These are phyloP conservation scores for Galemys pyrenaicus DNA, from an alignment of 2,113 vertebrate species.

Conservation along the genomic window DNA sequence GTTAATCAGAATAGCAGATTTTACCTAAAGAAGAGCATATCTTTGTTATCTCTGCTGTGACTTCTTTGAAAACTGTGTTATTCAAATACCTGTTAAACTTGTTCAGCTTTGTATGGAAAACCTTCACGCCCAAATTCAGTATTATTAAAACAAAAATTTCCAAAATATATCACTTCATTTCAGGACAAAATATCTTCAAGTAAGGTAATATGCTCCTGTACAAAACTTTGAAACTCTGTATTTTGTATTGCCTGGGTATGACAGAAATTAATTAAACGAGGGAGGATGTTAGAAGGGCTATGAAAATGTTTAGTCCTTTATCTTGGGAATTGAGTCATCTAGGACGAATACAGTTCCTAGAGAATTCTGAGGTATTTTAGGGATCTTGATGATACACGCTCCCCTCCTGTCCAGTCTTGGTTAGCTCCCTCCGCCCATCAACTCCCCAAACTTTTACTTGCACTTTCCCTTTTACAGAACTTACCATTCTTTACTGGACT, in stretches of 20 bases:
- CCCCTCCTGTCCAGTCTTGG: background rate
- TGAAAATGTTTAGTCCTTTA: background rate
- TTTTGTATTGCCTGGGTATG: background rate
- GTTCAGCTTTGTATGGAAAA: background rate
- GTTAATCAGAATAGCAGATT: conserved; percentile 9
- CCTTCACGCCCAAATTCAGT: conserved; percentile 28
- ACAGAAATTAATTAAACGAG: background rate
- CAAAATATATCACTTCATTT: conserved; percentile 17
- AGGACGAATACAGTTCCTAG: background rate
- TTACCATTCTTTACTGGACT: background rate
- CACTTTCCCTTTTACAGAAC: background rate
- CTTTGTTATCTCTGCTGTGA: conserved; percentile 33
- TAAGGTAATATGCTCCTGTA: background rate
- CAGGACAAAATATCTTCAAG: background rate
- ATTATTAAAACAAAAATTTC: background rate
- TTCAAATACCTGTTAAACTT: conserved; percentile 32
- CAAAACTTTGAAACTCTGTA: background rate
- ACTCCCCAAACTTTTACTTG: background rate
- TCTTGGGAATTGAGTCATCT: background rate
- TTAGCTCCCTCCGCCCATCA: background rate
- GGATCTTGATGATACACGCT: background rate
- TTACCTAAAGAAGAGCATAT: background rate
- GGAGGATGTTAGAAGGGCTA: background rate
- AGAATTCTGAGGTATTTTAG: background rate
- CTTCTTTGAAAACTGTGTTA: conserved; percentile 17